Evolutionary conservation across 2,113 vertebrate species (phyloP).

Genomic region (Rhinoderma darwinii): DNA sequence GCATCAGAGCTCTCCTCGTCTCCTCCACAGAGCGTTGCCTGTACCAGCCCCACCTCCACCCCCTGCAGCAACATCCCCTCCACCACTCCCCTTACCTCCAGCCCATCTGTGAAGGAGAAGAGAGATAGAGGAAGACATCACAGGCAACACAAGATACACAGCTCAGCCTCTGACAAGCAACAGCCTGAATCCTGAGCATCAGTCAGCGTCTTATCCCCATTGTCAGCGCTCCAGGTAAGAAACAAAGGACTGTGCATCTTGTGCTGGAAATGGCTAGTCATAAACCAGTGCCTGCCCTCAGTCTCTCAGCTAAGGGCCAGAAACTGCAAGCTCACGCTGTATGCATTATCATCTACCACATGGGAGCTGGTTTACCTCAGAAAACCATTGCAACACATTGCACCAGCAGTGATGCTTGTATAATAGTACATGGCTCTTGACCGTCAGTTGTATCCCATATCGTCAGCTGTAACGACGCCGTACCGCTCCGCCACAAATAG

Average conservation of each 20-base stretch:
- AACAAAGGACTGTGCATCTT: neutral
- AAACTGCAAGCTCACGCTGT: constrained; percentile 38
- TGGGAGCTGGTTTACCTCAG: constrained; percentile 1
- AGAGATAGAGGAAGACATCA: constrained; percentile 21
- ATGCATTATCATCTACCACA: neutral
- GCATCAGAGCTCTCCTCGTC: neutral
- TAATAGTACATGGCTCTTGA: neutral
- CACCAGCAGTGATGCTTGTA: neutral
- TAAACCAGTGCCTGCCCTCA: constrained; percentile 2
- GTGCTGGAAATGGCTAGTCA: neutral
- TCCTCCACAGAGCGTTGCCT: constrained; percentile 16
- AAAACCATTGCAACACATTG: constrained; percentile 22
- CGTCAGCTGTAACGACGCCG: neutral
- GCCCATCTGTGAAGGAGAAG: constrained; percentile 17
- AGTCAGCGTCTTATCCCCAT: constrained; percentile 17
- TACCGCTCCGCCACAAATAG: neutral
- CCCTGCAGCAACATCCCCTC: constrained; percentile 25
- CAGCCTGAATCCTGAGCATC: neutral
- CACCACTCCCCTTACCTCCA: constrained; percentile 46
- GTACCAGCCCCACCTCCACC: constrained; percentile 29
- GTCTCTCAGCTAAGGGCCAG: constrained; percentile 5
- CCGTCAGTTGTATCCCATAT: neutral
- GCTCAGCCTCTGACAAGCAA: neutral
- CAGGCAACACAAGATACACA: neutral
- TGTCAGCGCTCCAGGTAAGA: constrained; percentile 8